Base-by-base conservation (phyloP, 2,888 invertebrate genomes). In the Eilema griseolum region DNA sequence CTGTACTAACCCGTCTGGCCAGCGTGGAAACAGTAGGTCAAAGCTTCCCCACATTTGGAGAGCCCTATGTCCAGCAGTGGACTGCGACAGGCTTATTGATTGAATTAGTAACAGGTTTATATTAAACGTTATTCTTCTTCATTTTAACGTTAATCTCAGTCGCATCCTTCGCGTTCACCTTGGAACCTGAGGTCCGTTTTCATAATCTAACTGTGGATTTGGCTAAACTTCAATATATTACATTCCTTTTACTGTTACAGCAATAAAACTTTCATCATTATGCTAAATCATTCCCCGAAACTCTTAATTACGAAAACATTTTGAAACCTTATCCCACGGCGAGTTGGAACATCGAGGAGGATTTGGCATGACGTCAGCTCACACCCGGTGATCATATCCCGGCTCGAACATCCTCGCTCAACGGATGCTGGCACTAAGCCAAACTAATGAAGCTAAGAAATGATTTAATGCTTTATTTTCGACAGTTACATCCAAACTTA, bases 391-490 rank as follows among this genome's bases (percentile, higher is more conserved):
- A 74, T 75, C 73, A 79, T 73, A 79, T 74, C 71, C 75, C 77
- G 76, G 66, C 76, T 77, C 61, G 68, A 76, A 77, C 75, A 78
- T 83, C 77, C 83, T 76, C 73, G 73, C 56, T 52, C 66, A 73
- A 46, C 83, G 82, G 82, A 83, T 81, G 74, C 72, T 82, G 82
- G 82, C 82, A 66, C 31, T 20, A 61, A 26, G 79, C 82, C 83
- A 82, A 79, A 26, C 66, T 70, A 63, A 79, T 72, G 67, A 63
- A 72, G 70, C 71, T 59, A 67, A 75, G 75, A 74, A 76, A 83
- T 82, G 74, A 81, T 79, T 79, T 81, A 83, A 83, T 68, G 77
- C 72, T 77, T 81, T 83, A 83, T 82, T 82, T 81, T 77, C 65
- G 75, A 76, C 73, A 79, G 71, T 73, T 73, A 69, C 63, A 66